A percentile compares a stretch with the other conserved stretches of the same genome.
Conservation (phyloP, 2,888 invertebrate species). For the Erebia palarica region DNA sequence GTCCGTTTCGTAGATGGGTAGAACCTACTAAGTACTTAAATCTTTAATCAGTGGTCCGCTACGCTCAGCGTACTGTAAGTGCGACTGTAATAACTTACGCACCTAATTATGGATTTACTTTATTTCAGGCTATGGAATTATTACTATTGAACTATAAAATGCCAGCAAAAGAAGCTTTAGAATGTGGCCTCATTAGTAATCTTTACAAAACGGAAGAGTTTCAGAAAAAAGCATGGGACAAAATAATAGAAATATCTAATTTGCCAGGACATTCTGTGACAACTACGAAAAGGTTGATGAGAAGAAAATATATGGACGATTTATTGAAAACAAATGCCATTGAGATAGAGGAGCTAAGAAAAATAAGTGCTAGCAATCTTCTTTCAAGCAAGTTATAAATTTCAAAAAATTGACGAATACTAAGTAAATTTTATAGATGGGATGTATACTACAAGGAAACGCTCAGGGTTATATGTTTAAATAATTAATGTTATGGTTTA, state of each 20-base stretch:
- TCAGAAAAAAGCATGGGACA: constrained; percentile 82
- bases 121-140: constrained; percentile 81
- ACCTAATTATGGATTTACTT: background rate
- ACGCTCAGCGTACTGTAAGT: too few species aligned
- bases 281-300: constrained; percentile 87
- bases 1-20: too few species aligned
- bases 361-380: constrained; percentile 56
- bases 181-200: constrained; percentile 89
- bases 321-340: constrained; percentile 85
- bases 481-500: too few species aligned
- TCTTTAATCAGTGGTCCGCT: too few species aligned
- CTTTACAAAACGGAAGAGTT: constrained; percentile 86
- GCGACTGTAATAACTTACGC: background rate
- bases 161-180: constrained; percentile 89
- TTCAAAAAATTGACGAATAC: background rate
- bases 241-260: constrained; percentile 78
- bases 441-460: background rate
- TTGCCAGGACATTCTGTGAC: constrained; percentile 83
- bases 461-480: too few species aligned
- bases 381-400: constrained; percentile 49
- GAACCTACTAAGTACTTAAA: too few species aligned
- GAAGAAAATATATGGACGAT: constrained; percentile 80
- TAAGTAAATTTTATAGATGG: too few species aligned
- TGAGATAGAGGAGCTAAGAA: constrained; percentile 87
- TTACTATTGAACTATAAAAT: constrained; percentile 89